Conservation (phyloP, 2,113 vertebrate species). For the Eidolon helvum region DNA sequence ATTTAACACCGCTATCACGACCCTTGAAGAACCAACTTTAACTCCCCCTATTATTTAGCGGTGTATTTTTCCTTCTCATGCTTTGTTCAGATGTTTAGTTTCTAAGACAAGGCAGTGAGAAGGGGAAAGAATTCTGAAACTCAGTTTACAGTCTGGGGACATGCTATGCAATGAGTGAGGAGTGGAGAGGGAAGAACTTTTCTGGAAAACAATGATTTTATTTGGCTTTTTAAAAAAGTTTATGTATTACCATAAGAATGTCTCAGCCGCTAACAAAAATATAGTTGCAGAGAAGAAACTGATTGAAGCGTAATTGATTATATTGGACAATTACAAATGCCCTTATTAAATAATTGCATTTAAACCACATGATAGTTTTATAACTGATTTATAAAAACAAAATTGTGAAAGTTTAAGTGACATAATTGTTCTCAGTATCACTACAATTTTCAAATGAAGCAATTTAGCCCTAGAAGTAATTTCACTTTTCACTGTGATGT, state of each 20-base stretch:
- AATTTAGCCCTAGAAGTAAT: conserved; percentile 68
- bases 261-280: conserved; percentile 65
- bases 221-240: conserved; percentile 52
- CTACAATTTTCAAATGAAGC: conserved; percentile 67
- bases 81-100: not conserved
- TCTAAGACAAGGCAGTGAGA: not conserved
- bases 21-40: not conserved
- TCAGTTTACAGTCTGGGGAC: not conserved
- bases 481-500: conserved; percentile 63
- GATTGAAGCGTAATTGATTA: conserved; percentile 77
- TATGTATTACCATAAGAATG: conserved; percentile 59
- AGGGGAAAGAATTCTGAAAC: not conserved
- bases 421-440: conserved; percentile 63
- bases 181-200: conserved; percentile 18
- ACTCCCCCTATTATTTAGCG: not conserved
- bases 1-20: not conserved
- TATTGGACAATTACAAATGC: conserved; percentile 79
- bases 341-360: conserved; percentile 79
- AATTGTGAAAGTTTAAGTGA: conserved; percentile 73
- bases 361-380: conserved; percentile 68
- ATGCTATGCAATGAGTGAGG: conserved; percentile 9
- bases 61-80: not conserved
- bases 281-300: conserved; percentile 68
- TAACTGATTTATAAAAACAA: conserved; percentile 79
- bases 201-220: conserved; percentile 48